Percentiles rank a stretch among this genome's conserved stretches.
These are phyloP conservation scores for Dromococcyx pavoninus DNA, from an alignment of 2,797 vertebrate genomes.

Conservation along the genomic window DNA sequence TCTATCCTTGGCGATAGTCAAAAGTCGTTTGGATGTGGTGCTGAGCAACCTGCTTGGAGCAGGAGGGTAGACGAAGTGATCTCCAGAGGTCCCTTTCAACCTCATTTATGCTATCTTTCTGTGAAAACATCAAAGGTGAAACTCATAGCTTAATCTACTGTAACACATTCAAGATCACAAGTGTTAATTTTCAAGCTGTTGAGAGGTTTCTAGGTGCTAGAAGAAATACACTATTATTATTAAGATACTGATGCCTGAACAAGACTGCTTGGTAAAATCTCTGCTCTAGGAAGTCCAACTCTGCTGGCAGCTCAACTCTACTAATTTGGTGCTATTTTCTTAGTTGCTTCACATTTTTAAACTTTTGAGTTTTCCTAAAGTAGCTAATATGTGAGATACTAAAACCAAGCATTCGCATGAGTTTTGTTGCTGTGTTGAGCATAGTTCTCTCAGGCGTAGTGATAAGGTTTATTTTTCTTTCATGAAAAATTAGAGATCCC, in stretches of 20 bases:
- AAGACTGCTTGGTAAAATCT: neutral
- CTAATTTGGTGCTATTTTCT: neutral
- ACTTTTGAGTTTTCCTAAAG: neutral
- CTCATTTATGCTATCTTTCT: neutral
- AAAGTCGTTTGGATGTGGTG: rapidly evolving
- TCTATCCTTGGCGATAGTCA: neutral
- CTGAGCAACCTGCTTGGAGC: neutral
- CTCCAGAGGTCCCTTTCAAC: neutral
- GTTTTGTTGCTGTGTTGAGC: neutral
- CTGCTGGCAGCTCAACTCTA: neutral
- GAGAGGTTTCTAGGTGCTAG: neutral
- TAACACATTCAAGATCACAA: neutral
- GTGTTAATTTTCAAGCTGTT: neutral
- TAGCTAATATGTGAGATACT: neutral
- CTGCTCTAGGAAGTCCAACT: neutral
- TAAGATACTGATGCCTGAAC: neutral
- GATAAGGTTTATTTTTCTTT: neutral
- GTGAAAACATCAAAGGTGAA: neutral
- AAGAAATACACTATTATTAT: neutral
- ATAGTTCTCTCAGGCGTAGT: neutral
- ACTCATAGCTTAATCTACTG: neutral
- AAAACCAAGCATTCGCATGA: neutral
- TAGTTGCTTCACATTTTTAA: neutral
- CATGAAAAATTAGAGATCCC: neutral
- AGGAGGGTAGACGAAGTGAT: neutral